Base-by-base conservation (phyloP, 2,113 vertebrate species). In the Callochromis pleurospilus region DNA sequence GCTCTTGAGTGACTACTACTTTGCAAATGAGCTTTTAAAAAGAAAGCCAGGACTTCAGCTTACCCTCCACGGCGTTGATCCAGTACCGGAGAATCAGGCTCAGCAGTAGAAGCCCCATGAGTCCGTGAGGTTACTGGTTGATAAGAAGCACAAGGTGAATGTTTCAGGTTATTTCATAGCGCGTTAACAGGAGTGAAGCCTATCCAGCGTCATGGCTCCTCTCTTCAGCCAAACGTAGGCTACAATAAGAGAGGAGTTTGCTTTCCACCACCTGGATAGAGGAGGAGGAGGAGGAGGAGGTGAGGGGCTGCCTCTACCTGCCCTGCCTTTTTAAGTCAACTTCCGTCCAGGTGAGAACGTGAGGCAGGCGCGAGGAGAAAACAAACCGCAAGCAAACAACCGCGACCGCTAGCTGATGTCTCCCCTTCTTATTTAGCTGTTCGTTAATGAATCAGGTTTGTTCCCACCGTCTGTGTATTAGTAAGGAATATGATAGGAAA, bases 31-130 rank as follows among this genome's bases (percentile, higher is more conserved):
- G 81, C 5, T 62, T 55, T 47, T 5, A 15, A 62, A 31, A 9
- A n/a, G 45, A 29, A 77, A 12, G 14, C 47, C 62, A 33, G 26
- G 47, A 38, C 36, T 38, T 26, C 4, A 62, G 80, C 98, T 98
- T 98, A 99, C 98, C 98, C 96, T 97, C 97, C 88, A 96, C 98
- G 90, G 93, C 91, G 95, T 93, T 93, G 95, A 97, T 96, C 96
- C 97, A 98, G 95, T 96, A 97, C 86, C 97, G 96, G 92, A 99
- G 97, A 96, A 98, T 93, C 95, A 99, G 96, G 96, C 95, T 97
- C 90, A 98, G 95, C 94, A 97, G 96, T 95, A 97, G 95, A 97
- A 97, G 97, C 97, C 98, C 98, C 98, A 99, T 99, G 97, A 97
- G 97, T 97, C 97, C 97, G 97, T 93, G 97, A 96, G 96, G 94